Evolutionary conservation across 2,888 invertebrate species (phyloP).

Genomic region (Coelinius sp.): DNA sequence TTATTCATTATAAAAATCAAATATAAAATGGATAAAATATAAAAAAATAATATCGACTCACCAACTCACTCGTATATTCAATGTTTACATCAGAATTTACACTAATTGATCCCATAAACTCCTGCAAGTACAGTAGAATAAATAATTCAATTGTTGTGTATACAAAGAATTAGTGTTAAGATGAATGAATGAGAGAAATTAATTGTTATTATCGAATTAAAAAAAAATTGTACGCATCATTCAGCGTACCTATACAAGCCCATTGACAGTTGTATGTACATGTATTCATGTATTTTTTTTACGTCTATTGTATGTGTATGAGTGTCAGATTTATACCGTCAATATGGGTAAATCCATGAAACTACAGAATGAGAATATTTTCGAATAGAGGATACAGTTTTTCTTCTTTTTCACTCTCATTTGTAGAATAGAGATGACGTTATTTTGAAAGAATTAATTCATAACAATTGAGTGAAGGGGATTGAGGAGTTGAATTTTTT

Average conservation of each 20-base stretch:
- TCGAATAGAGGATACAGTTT: no score
- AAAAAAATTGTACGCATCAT: constrained; percentile 18
- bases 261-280: constrained; percentile 18
- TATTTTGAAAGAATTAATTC: neutral
- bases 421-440: neutral
- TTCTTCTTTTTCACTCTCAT: neutral
- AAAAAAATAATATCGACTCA: neutral
- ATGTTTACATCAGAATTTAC: neutral
- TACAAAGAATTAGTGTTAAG: neutral
- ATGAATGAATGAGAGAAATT: neutral
- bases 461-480: neutral
- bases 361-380: neutral
- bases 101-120: neutral
- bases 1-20: no score
- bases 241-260: neutral
- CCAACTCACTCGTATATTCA: neutral
- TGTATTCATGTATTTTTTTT: neutral
- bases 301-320: neutral
- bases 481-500: constrained; percentile 7
- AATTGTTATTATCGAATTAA: neutral
- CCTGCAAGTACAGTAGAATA: neutral
- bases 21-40: neutral
- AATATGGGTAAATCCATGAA: constrained; percentile 11
- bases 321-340: neutral
- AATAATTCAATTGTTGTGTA: neutral